Conservation (phyloP, 2,113 vertebrate genomes). For the Pterocles gutturalis region DNA sequence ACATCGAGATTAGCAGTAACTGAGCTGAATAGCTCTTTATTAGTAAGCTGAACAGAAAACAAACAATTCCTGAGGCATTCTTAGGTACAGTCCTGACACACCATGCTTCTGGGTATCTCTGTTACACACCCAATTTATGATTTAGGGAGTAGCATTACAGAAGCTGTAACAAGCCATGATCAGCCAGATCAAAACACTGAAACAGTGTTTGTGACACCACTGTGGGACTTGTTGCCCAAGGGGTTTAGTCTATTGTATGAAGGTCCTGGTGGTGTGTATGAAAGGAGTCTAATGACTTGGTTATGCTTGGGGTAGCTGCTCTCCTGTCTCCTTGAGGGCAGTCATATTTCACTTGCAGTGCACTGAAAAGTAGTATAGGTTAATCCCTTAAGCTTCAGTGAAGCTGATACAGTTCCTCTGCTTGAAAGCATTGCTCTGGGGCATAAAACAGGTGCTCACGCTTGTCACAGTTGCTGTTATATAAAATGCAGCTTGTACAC, state of each 20-base stretch:
- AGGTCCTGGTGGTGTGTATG: not conserved
- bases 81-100: not conserved
- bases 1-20: not conserved
- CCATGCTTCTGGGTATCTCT: not conserved
- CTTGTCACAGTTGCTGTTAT: not conserved
- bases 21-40: slow-evolving; percentile 2
- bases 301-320: not conserved
- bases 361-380: not conserved
- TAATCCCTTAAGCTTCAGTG: not conserved
- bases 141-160: not conserved
- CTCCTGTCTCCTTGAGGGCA: not conserved
- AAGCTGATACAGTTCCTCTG: not conserved
- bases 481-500: not conserved
- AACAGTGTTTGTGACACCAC: not conserved
- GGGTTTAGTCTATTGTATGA: not conserved
- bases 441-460: slow-evolving; percentile 17
- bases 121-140: not conserved
- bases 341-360: not conserved
- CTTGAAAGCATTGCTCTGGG: not conserved
- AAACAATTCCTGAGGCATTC: not conserved
- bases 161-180: not conserved
- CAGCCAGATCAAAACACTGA: not conserved
- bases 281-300: not conserved
- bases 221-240: not conserved
- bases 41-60: not conserved